Evolutionary conservation across 2,113 vertebrate genomes (phyloP).

Genomic region (Oncorhynchus tshawytscha): DNA sequence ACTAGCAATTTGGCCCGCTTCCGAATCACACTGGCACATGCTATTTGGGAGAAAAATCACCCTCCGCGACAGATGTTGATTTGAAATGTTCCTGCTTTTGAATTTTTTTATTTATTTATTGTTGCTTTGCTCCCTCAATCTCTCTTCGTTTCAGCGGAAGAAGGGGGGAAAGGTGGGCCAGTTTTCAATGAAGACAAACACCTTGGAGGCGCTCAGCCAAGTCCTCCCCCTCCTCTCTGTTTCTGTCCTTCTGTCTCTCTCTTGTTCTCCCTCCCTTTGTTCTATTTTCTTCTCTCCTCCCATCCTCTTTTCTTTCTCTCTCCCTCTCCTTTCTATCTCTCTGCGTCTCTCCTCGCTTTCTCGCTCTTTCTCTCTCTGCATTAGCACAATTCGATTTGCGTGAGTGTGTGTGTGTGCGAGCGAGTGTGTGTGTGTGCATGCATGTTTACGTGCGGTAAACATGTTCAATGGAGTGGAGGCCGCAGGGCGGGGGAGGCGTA

Average conservation of each 20-base stretch:
- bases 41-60: slow-evolving; percentile 35
- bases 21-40: slow-evolving; percentile 41
- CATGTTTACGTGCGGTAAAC: slow-evolving; percentile 17
- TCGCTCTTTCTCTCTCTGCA: no score
- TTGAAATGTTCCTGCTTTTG: slow-evolving; percentile 7
- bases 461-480: slow-evolving; percentile 22
- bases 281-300: neutral
- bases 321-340: neutral
- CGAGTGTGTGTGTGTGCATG: no score
- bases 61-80: slow-evolving; percentile 44
- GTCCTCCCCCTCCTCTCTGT: slow-evolving; percentile 54
- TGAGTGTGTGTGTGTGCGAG: no score
- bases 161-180: slow-evolving; percentile 67
- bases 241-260: neutral
- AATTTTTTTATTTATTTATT: neutral
- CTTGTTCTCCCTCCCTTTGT: neutral
- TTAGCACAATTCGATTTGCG: no score
- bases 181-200: slow-evolving; percentile 73
- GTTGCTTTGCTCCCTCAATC: neutral
- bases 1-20: slow-evolving; percentile 48
- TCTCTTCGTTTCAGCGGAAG: slow-evolving; percentile 5
- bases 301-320: neutral
- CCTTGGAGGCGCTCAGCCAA: slow-evolving; percentile 67
- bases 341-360: no score
- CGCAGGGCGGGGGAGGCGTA: slow-evolving; percentile 34